Evolutionary conservation across 2,888 invertebrate species (phyloP), one percentile per base, ranked within the genome.

Genomic region (Clanis bilineata): DNA sequence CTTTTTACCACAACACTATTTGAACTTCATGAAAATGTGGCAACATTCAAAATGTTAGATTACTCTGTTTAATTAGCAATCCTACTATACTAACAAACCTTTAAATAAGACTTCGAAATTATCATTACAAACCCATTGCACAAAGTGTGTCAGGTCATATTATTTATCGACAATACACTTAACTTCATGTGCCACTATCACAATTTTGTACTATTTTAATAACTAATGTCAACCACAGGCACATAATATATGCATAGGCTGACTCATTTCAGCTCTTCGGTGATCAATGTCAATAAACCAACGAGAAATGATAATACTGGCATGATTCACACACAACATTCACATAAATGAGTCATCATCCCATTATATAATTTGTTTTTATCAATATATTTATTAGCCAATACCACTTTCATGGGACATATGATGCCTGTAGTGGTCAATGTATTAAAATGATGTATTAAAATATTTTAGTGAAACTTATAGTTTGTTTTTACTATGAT

Each of bases 231-330:
- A 60, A 62, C 60, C 47, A 54, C 58, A 58, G 56, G 21, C 23
- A 58, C 15, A 59, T 60, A 25, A 51, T 51, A 4, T 64, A 57
- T 61, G 55, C 58, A 66, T 62, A 54, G 10, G 58, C 15, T 71
- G 74, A 78, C 62, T 80, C 77, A 80, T 55, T 62, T 23, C 47
- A 44, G 64, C 62, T 61, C 62, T 65, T 68, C 65, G 63, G 41
- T 67, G 70, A 74, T 75, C 73, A 74, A 69, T 73, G 71, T 69
- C 68, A 69, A 67, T 59, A 67, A 62, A 60, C 39, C 56, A 64
- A 64, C 65, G 69, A 75, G 62, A 67, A 69, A 64, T 64, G 67
- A 72, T 72, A 72, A 67, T 66, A 64, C 58, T 70, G 61, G 67
- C 59, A 58, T 69, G 69, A 76, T 64, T 79, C 74, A 74, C 64